A percentile compares a stretch with the other conserved stretches of the same genome.
Evolutionary conservation across 2,888 invertebrate species (phyloP).

Genomic region (Ephialtes manifestator): DNA sequence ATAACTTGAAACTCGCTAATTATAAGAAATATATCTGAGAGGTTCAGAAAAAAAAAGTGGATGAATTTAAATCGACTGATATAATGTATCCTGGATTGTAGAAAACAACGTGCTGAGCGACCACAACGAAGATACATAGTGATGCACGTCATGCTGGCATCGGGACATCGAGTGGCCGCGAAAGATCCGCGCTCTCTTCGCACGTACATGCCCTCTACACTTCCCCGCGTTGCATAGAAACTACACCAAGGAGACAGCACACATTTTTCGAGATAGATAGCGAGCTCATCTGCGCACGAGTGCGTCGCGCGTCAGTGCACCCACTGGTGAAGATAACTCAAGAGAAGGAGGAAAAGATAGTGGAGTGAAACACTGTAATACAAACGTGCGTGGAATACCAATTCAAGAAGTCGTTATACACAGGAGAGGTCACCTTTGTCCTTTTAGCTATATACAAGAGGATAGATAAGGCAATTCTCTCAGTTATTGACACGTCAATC

Average conservation of each 20-base stretch:
- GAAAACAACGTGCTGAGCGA: neutral
- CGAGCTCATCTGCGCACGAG: slow-evolving; percentile 31
- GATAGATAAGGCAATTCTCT: slow-evolving; percentile 4
- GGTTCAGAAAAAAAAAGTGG: no score
- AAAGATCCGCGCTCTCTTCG: neutral
- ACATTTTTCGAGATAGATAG: slow-evolving; percentile 28
- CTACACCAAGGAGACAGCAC: neutral
- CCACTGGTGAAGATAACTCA: neutral
- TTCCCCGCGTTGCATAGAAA: neutral
- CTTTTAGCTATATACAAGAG: neutral
- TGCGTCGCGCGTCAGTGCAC: slow-evolving; percentile 31
- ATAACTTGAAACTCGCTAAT: no score
- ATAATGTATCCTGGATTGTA: neutral
- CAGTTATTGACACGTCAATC: slow-evolving; percentile 16
- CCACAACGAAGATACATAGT: neutral
- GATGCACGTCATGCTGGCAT: neutral
- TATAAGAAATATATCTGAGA: no score
- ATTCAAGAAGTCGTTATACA: slow-evolving; percentile 17
- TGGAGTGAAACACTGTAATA: slow-evolving; percentile 15
- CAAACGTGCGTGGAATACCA: slow-evolving; percentile 27
- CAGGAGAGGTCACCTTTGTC: slow-evolving; percentile 31
- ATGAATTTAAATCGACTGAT: no score
- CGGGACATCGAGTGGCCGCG: neutral
- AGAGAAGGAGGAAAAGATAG: slow-evolving; percentile 1
- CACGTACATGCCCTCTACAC: slow-evolving; percentile 15